Base-by-base conservation (phyloP, 2,113 vertebrate species). In the Bubalus kerabau region DNA sequence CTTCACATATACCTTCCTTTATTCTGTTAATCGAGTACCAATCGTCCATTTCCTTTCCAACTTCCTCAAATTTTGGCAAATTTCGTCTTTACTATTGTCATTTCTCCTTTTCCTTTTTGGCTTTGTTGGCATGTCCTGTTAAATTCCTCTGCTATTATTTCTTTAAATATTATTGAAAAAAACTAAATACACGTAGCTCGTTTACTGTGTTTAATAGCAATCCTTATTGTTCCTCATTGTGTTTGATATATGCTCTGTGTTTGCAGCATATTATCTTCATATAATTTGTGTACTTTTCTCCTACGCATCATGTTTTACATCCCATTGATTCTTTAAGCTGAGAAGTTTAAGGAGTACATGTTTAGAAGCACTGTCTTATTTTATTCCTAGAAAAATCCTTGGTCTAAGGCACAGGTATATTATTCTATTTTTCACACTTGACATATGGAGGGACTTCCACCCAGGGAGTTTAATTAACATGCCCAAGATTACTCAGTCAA, bases 391-490 rank as follows among this genome's bases (percentile, higher is more conserved):
- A 83, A 32, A 83, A 96, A 43, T 46, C 19, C 24, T 60, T 91
- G 67, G 2, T 81, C 40, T 62, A 71, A 82, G 8, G 3, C 24
- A 36, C 59, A 59, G 14, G 19, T 82, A 54, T 93, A 17, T 36
- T 93, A 57, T 54, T 94, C 30, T 83, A 8, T 74, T 94, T 78
- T 32, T 97, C 56, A 87, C 24, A 71, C 50, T 94, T 82, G 88
- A 82, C 57, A 96, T 54, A 92, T 74, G 62, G 80, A 82, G 62
- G 48, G 71, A 93, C 36, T 13, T 67, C 91, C 24, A 52, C 46
- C 60, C 19, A 85, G 46, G 40, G 71, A 80, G 21, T 89, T 95
- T 96, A 93, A 92, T 91, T 95, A 88, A 57, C 30, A 64, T 91
- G n/a, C 30, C 13, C 67, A 57, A 28, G 64, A 86, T 89, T 11